Evolutionary conservation across 2,113 vertebrate genomes (phyloP).

Genomic region (Corydoras maculifer): DNA sequence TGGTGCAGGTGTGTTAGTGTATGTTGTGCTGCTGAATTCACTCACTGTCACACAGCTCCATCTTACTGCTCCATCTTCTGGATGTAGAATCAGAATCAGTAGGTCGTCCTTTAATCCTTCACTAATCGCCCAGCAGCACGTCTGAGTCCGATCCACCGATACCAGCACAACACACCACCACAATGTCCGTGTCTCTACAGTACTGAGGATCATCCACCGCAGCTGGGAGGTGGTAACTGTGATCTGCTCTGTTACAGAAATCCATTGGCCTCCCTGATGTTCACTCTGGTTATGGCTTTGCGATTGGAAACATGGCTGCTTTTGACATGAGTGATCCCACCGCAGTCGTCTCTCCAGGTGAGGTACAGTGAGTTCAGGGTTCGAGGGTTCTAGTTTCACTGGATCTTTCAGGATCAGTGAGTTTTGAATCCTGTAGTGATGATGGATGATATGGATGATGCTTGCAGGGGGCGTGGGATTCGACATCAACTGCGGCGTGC

Average conservation of each 20-base stretch:
- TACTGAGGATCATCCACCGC: no score
- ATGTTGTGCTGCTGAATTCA: no score
- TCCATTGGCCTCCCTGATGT: slow-evolving; percentile 95
- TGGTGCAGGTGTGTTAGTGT: no score
- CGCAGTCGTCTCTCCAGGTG: slow-evolving; percentile 92
- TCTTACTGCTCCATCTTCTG: no score
- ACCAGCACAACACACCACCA: no score
- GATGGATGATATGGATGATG: not conserved
- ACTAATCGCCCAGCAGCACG: no score
- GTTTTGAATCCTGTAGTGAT: not conserved
- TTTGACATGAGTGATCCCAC: slow-evolving; percentile 88
- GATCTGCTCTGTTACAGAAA: slow-evolving; percentile 58
- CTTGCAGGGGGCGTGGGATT: slow-evolving; percentile 88
- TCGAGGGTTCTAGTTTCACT: not conserved
- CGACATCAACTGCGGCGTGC: slow-evolving; percentile 96
- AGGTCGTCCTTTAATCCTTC: no score
- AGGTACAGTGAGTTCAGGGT: not conserved
- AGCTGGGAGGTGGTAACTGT: no score
- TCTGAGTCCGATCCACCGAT: no score
- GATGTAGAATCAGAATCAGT: no score
- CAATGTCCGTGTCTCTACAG: no score
- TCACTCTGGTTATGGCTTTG: slow-evolving; percentile 96
- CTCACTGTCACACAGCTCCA: no score
- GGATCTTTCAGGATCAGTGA: not conserved
- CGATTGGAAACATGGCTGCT: slow-evolving; percentile 98